Evolutionary conservation across 2,113 vertebrate species (phyloP), one percentile per base, ranked within the genome.

Genomic region (Plecturocebus donacophilus): DNA sequence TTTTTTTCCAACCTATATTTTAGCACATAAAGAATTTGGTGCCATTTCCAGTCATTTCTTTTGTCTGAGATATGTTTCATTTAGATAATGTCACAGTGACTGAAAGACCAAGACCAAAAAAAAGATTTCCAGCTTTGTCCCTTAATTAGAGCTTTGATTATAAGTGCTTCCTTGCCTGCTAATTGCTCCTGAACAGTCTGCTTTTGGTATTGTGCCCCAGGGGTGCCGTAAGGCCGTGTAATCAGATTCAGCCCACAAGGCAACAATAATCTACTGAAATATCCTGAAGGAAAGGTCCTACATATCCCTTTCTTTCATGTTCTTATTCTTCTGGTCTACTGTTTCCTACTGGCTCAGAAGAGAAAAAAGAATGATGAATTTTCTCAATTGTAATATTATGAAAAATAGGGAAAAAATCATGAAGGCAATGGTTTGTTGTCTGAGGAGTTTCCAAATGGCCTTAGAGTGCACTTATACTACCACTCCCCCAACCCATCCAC

Each of bases 61-160:
- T 66, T n/a, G 40, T 90, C 92, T 90, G 86, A 27, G 45, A 77
- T 25, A 88, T 16, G 38, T 84, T 93, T 95, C 86, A 40, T 66
- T 97, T 94, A 79, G 93, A 90, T 92, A 96, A 92, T 45, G 14
- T 71, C 83, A 96, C 1, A 30, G 86, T 79, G 89, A 94, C 54
- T 95, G 52, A 35, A 98, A 98, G 96, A 40, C 52, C n/a, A 95
- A 90, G 58, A 95, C 82, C 75, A 85, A 83, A 77, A 95, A 95
- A 79, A 68, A n/a, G 21, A 91, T 54, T 70, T 90, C 77, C 49
- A 93, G 58, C 40, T 95, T 97, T 95, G 70, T 58, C 88, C 35
- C 70, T 97, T 64, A 90, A 19, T 90, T 32, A 70, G 86, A 58
- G 70, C 91, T 77, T 87, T 42, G 11, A 92, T 87, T 82, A 20